phyloP scores from a whole-genome alignment of 2,888 invertebrate species.

The Linnaemya vulpina region DNA sequence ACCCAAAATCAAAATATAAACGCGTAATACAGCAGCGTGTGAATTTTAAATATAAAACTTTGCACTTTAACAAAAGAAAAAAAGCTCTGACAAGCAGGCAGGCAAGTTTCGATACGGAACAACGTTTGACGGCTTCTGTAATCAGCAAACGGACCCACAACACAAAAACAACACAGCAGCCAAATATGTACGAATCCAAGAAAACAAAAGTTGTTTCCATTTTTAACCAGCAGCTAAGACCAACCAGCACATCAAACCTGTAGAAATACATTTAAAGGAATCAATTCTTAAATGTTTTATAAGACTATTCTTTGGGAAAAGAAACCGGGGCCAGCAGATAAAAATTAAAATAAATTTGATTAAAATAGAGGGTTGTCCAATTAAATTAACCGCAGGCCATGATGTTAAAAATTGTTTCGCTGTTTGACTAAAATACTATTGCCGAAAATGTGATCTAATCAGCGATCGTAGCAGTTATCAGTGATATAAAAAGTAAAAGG shows the following conservation, averaged over 20 bases:
- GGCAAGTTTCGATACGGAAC: slow-evolving; percentile 28
- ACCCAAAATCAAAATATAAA: slow-evolving; percentile 33
- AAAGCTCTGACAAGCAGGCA: neutral
- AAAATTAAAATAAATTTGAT: neutral
- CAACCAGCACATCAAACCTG: neutral
- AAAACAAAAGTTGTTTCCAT: slow-evolving; percentile 22
- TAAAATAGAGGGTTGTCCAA: too few species aligned
- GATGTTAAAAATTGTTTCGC: too few species aligned
- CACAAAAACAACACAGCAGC: slow-evolving; percentile 2
- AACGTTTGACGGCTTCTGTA: slow-evolving; percentile 13
- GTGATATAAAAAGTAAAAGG: too few species aligned
- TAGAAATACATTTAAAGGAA: neutral
- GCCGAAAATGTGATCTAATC: too few species aligned
- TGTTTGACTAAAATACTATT: too few species aligned
- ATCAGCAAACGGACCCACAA: neutral
- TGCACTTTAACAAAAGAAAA: slow-evolving; percentile 63
- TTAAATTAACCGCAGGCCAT: too few species aligned
- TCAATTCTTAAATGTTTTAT: neutral
- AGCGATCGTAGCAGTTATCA: too few species aligned
- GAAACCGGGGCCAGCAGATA: too few species aligned
- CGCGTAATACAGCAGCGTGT: slow-evolving; percentile 70
- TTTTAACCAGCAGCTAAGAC: neutral
- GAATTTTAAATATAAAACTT: slow-evolving; percentile 69
- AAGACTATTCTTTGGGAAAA: neutral
- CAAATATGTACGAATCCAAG: neutral